Conservation (phyloP, 2,888 invertebrate species). For the Alentia gelatinosa region DNA sequence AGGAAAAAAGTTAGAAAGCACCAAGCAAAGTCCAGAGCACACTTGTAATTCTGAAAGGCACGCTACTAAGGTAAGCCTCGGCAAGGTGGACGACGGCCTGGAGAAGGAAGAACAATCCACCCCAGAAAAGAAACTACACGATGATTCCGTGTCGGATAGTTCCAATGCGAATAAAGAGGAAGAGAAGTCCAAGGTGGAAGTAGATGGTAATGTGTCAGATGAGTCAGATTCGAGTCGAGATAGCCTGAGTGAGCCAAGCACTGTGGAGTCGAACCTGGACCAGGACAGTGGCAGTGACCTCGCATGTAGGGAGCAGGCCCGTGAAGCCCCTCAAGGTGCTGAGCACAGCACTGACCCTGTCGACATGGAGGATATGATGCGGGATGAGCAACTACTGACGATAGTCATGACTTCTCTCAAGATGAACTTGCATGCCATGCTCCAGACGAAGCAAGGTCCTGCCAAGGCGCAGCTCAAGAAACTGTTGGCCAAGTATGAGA, state of each 20-base stretch:
- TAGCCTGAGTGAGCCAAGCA: background rate
- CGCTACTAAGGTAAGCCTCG: background rate
- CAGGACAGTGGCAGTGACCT: background rate
- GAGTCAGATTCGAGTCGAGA: background rate
- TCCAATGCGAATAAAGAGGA: background rate
- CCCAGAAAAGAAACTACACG: background rate
- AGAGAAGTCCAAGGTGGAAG: background rate
- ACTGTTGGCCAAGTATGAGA: background rate
- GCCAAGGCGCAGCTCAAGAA: slow-evolving; percentile 29
- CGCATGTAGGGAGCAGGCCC: background rate
- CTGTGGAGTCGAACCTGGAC: background rate
- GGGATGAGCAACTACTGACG: background rate
- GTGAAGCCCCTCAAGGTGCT: background rate
- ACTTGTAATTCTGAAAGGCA: too few relatives aligned
- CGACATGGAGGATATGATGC: slow-evolving; percentile 14
- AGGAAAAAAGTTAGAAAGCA: background rate
- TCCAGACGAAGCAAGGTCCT: slow-evolving; percentile 22
- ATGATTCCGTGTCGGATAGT: background rate
- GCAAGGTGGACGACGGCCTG: background rate
- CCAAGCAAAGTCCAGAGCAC: too few relatives aligned
- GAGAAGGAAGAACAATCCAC: background rate
- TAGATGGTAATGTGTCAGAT: background rate
- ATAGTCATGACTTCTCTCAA: background rate
- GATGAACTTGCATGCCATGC: slow-evolving; percentile 20
- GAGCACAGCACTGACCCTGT: background rate